Evolutionary conservation across 2,888 invertebrate species (phyloP), one percentile per base, ranked within the genome.

Genomic region (Macropis europaea): DNA sequence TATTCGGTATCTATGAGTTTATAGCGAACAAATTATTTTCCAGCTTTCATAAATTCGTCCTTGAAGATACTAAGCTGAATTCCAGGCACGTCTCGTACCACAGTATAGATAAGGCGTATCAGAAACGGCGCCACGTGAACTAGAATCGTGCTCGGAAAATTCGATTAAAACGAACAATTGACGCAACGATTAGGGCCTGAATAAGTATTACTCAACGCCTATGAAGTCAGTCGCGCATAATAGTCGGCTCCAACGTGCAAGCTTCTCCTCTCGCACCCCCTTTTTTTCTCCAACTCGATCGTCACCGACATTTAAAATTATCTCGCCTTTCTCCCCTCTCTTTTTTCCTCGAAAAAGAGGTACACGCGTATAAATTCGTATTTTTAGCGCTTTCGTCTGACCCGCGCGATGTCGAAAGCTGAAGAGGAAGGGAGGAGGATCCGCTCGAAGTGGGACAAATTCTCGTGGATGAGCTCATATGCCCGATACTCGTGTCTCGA

Each of bases 381-480:
- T 82, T 82, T 82, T 82, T 82, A 82, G 74, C 69, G 70, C 71
- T 63, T 72, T 71, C 68, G 64, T 73, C 48, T 54, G 43, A 32
- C 36, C 57, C 48, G 48, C 30, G 54, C 59, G 56, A 61, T 54
- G 54, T 66, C 52, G 62, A 68, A 72, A 60, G 59, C 50, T 13
- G 40, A 68, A 52, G 57, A 30, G 15, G 50, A 32, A 45, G 28
- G 38, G 56, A 71, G 32, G 59, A 54, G 45, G 63, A 30, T 52
- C 47, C 56, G 47, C 43, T 45, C 73, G 50, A 85, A 86, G 83
- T 85, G 79, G 86, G 84, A 86, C 86, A 86, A 85, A 84, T 86
- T 83, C 82, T 84, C 74, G 78, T 73, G 72, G 82, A 87, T 83
- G 84, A 87, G 81, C 83, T 87, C 86, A 85, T 79, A 77, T 56